phyloP scores from a whole-genome alignment of 2,797 vertebrate genomes.

The Crenuchus spilurus region DNA sequence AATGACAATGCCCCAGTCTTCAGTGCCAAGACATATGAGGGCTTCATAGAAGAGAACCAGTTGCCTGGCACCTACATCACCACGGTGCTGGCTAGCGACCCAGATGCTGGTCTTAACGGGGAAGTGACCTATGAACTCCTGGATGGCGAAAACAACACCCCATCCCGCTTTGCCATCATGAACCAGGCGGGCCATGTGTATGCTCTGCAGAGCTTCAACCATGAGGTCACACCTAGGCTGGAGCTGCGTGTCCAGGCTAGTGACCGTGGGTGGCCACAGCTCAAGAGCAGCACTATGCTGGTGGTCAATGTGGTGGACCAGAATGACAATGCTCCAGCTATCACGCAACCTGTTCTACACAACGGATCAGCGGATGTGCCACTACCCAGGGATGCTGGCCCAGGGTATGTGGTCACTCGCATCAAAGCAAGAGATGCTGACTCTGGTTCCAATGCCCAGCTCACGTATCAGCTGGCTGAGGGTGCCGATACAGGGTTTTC shows the following conservation, averaged over 20 bases:
- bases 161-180: constrained; percentile 91
- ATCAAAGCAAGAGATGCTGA: constrained; percentile 90
- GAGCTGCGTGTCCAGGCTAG: constrained; percentile 89
- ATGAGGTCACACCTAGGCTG: constrained; percentile 87
- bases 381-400: constrained; percentile 85
- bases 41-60: constrained; percentile 88
- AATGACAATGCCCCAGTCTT: constrained; percentile 92
- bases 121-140: constrained; percentile 88
- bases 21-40: constrained; percentile 81
- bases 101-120: constrained; percentile 86
- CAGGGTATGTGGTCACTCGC: constrained; percentile 86
- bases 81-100: constrained; percentile 84
- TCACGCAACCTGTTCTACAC: constrained; percentile 83
- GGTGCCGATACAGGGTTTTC: constrained; percentile 85
- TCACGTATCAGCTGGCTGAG: constrained; percentile 85
- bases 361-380: constrained; percentile 89
- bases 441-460: constrained; percentile 86
- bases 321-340: constrained; percentile 90
- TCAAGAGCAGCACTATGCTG: constrained; percentile 87
- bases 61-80: constrained; percentile 89
- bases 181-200: constrained; percentile 92
- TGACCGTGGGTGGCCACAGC: constrained; percentile 89
- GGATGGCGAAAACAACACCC: constrained; percentile 80
- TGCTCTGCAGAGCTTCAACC: constrained; percentile 92
- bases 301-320: constrained; percentile 90